A percentile compares a stretch with the other conserved stretches of the same genome.
Conservation (phyloP, 2,797 vertebrate species). For the Ispidina lecontei region DNA sequence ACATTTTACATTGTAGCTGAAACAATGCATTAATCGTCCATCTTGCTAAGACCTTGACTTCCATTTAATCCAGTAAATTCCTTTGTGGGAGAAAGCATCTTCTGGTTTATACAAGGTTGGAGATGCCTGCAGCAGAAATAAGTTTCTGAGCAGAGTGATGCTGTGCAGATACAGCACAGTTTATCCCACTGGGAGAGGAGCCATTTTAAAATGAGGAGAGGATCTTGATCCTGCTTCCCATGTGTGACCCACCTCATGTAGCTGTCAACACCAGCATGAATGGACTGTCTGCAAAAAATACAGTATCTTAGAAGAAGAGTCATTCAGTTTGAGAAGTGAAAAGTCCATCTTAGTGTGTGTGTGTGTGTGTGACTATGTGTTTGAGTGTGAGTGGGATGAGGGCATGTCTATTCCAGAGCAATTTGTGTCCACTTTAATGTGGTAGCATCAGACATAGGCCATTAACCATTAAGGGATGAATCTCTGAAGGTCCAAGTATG, state of each 20-base stretch:
- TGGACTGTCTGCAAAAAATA: fast-evolving
- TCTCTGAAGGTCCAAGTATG: not conserved
- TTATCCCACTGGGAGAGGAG: not conserved
- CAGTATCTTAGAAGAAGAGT: not conserved
- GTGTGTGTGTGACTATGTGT: not conserved
- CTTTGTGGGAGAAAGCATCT: not conserved
- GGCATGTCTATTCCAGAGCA: not conserved
- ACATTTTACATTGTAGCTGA: not conserved
- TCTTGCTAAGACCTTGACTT: conserved; percentile 20
- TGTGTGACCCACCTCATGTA: not conserved
- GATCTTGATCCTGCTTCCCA: not conserved
- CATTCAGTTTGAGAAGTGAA: not conserved
- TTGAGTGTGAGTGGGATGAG: fast-evolving
- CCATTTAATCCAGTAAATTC: conserved; percentile 32
- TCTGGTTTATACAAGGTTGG: not conserved
- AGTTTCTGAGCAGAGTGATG: not conserved
- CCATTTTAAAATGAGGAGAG: not conserved
- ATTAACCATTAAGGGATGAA: fast-evolving
- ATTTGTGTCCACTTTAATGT: not conserved
- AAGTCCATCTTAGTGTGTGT: not conserved
- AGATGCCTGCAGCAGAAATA: not conserved
- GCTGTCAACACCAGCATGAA: not conserved
- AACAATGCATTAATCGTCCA: not conserved
- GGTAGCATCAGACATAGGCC: fast-evolving
- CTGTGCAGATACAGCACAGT: not conserved